Percentiles rank a stretch among this genome's conserved stretches.
Conservation (phyloP, 2,888 invertebrate species). For the Aplocera efformata region DNA sequence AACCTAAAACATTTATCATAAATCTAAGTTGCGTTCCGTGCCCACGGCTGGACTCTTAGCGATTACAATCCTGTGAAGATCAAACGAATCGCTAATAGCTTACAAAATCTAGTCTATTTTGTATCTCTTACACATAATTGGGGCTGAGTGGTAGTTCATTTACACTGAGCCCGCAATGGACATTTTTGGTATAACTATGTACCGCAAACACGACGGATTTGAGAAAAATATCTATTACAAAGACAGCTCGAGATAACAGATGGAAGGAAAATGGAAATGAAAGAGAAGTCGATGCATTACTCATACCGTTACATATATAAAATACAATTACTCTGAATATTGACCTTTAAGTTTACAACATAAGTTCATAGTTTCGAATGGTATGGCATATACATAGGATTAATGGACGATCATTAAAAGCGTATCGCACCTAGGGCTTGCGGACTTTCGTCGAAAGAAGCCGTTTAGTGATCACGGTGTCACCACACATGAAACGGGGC, state of each 20-base stretch:
- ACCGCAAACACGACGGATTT: slow-evolving; percentile 27
- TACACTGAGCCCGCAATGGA: slow-evolving; percentile 30
- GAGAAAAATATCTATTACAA: slow-evolving; percentile 16
- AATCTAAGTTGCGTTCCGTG: slow-evolving; percentile 13
- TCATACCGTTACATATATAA: slow-evolving; percentile 6
- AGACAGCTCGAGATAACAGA: slow-evolving; percentile 14
- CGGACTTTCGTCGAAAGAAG: slow-evolving; percentile 16
- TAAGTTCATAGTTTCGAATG: slow-evolving; percentile 33
- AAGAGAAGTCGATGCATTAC: neutral
- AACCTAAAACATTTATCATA: slow-evolving; percentile 23
- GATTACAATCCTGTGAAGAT: slow-evolving; percentile 15
- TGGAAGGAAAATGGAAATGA: neutral
- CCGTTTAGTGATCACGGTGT: slow-evolving; percentile 10
- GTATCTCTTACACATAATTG: slow-evolving; percentile 28
- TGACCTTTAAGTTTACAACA: slow-evolving; percentile 30
- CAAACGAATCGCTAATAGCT: slow-evolving; percentile 27
- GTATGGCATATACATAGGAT: slow-evolving; percentile 47
- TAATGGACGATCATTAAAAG: slow-evolving; percentile 76
- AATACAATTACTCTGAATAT: slow-evolving; percentile 27
- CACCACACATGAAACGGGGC: slow-evolving; percentile 10
- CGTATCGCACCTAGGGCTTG: slow-evolving; percentile 60
- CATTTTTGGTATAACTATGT: slow-evolving; percentile 27
- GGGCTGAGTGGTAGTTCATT: slow-evolving; percentile 30
- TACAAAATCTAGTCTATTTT: slow-evolving; percentile 31
- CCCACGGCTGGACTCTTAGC: slow-evolving; percentile 18